A percentile compares a stretch with the other conserved stretches of the same genome.
phyloP scores from a whole-genome alignment of 2,888 invertebrate genomes.

The Drosophila fungiperda region DNA sequence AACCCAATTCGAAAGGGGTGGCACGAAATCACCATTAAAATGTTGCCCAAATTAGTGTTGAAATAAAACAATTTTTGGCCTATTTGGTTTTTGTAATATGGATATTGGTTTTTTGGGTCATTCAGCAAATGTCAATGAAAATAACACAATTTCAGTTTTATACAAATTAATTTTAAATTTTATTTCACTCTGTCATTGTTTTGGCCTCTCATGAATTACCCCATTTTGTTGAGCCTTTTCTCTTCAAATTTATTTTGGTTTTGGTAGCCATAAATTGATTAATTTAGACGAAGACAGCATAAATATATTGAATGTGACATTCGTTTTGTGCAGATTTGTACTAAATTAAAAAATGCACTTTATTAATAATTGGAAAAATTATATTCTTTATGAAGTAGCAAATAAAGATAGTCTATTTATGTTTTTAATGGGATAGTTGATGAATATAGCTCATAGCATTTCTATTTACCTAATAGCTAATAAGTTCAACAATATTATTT shows the following conservation, averaged over 20 bases:
- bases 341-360: no score
- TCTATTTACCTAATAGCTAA: neutral
- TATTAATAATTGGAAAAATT: neutral
- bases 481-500: neutral
- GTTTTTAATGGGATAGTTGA: neutral
- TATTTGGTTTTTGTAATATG: slow-evolving; percentile 53
- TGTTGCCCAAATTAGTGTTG: slow-evolving; percentile 65
- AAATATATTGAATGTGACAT: neutral
- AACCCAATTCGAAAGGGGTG: slow-evolving; percentile 25
- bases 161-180: slow-evolving; percentile 28
- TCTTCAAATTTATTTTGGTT: neutral
- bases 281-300: neutral
- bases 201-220: slow-evolving; percentile 1
- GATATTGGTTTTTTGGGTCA: slow-evolving; percentile 57
- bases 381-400: neutral
- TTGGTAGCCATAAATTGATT: neutral
- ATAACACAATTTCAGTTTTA: slow-evolving; percentile 39
- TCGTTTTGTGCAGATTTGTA: neutral
- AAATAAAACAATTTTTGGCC: slow-evolving; percentile 73
- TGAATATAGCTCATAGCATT: neutral
- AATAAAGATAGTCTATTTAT: neutral
- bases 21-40: slow-evolving; percentile 70
- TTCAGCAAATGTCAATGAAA: slow-evolving; percentile 46
- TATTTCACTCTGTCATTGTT: neutral
- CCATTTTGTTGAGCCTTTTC: neutral